Evolutionary conservation across 2,888 invertebrate species (phyloP), one percentile per base, ranked within the genome.

Genomic region (Morpho deidamia): DNA sequence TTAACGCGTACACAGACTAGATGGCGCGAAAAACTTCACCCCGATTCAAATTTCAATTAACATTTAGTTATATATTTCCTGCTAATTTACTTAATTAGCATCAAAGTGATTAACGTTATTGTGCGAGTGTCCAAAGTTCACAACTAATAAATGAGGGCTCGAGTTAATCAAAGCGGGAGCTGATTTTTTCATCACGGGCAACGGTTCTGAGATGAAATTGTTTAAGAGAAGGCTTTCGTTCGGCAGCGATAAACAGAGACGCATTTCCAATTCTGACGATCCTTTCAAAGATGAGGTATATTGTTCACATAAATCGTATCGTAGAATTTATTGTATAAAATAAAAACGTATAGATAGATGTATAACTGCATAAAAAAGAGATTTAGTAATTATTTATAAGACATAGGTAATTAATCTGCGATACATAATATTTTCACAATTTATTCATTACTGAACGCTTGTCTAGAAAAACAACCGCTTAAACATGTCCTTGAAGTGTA

Each of bases 181-280:
- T 74, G 77, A 74, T 43, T 23, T 23, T 23, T 23, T 3, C 23
- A 23, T 23, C 23, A 2, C 23, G 23, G 23, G 63, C 68, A 65
- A 66, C 68, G 64, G 63, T 65, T 63, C 61, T 66, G 71, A 79
- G 76, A 89, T 89, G 88, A 89, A 88, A 79, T 76, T 89, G 77
- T 89, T 89, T 81, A 89, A 83, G 81, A 83, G 88, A 76, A 87
- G 83, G 74, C 76, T 87, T 74, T 88, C 87, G 67, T 83, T 87
- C 78, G 84, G 81, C 69, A 74, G 80, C 74, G 89, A 88, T 80
- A 89, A 89, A 83, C 84, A 83, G 72, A 87, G 86, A 85, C 86
- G 76, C 67, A 81, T 77, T 78, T 72, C 81, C 58, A 76, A 70
- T 63, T 71, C 76, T 63, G 83, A 84, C 68, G 89, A 88, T 75